Percentiles rank a stretch among this genome's conserved stretches.
phyloP scores from a whole-genome alignment of 2,113 vertebrate species.

The Taxidea taxus region DNA sequence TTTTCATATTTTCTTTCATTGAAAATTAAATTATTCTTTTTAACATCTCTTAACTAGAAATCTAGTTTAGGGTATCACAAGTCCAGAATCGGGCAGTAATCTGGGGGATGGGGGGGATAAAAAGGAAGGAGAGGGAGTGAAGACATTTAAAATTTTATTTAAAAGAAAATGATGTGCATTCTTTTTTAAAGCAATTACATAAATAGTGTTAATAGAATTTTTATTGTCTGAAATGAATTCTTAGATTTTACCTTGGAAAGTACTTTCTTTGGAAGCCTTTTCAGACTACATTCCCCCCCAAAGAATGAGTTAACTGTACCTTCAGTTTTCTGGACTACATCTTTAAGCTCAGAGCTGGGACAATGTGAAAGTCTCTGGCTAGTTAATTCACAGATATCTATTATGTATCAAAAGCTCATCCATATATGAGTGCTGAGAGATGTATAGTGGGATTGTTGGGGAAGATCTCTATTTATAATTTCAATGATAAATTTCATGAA shows the following conservation, averaged over 20 bases:
- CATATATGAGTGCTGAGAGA: not conserved
- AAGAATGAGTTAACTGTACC: not conserved
- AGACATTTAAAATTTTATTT: not conserved
- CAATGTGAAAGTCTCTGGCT: not conserved
- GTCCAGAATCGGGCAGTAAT: not conserved
- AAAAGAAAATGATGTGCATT: not conserved
- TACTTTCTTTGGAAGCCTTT: not conserved
- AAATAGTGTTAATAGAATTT: not conserved
- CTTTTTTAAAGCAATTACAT: not conserved
- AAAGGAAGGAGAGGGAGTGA: not conserved
- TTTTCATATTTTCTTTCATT: not conserved
- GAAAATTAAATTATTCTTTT: slow-evolving; percentile 29
- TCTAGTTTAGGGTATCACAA: not conserved
- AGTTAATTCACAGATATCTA: not conserved
- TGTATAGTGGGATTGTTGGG: not conserved
- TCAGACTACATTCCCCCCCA: not conserved
- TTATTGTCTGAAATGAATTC: not conserved
- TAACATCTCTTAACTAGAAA: not conserved
- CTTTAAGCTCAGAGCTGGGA: not conserved
- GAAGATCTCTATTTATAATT: not conserved
- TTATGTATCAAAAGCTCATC: not conserved
- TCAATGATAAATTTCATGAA: not conserved
- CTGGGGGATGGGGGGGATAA: not conserved
- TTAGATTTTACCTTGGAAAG: not conserved
- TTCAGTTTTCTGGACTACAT: not conserved